Percentiles rank a stretch among this genome's conserved stretches.
phyloP scores from a whole-genome alignment of 2,888 invertebrate genomes.

The Ceriagrion tenellum region DNA sequence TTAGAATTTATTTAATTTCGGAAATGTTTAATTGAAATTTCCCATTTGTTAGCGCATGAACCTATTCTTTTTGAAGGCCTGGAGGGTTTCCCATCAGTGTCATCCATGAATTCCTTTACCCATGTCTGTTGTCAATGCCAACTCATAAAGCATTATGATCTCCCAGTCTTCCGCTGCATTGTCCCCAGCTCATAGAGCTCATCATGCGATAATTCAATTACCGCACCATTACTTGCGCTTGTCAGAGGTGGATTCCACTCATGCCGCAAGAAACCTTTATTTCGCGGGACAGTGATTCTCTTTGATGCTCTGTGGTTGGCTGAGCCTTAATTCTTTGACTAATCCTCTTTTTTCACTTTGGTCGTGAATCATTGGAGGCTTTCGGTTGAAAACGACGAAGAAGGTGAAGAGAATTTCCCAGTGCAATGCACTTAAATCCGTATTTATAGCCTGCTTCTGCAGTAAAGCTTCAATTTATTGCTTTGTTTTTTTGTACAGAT shows the following conservation, averaged over 20 bases:
- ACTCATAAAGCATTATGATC: neutral
- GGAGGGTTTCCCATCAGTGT: neutral
- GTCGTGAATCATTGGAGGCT: neutral
- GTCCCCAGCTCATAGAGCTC: neutral
- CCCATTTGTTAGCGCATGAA: no score
- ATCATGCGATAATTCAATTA: constrained; percentile 7
- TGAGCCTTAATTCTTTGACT: neutral
- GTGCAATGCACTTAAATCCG: neutral
- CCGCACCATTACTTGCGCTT: neutral
- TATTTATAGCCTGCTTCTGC: neutral
- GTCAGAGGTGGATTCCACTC: neutral
- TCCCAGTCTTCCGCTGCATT: neutral
- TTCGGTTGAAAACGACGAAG: neutral
- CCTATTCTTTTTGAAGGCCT: neutral
- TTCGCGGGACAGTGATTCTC: neutral
- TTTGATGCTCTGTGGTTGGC: constrained; percentile 3
- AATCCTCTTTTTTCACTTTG: neutral
- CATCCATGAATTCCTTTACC: neutral
- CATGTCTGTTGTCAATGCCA: neutral
- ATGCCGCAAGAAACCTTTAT: neutral
- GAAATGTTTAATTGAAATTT: no score
- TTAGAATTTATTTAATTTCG: no score
- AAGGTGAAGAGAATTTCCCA: neutral
- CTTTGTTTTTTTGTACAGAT: neutral
- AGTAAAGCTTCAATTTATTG: neutral